Evolutionary conservation across 37 sponge, comb jelly and placozoan species (phyloP).

Genomic region (Cliona cf. orientalis): DNA sequence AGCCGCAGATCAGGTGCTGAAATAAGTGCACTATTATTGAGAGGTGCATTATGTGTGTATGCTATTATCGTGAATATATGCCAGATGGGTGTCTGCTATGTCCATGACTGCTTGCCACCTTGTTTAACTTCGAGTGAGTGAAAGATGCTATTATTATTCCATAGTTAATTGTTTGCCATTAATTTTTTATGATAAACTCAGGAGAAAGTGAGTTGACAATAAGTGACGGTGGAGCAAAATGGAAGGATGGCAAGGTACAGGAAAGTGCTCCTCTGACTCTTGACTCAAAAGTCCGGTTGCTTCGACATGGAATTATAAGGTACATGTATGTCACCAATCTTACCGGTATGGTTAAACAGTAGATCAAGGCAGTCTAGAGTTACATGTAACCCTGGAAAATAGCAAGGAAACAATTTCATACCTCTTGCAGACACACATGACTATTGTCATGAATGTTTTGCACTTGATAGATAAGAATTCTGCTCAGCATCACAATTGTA

Average conservation of each 20-base stretch:
- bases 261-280: constrained; percentile 23
- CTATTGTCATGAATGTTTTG: background rate
- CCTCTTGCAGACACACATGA: background rate
- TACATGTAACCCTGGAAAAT: too few species aligned
- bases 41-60: background rate
- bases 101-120: constrained; percentile 77
- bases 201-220: constrained; percentile 35
- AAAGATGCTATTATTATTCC: background rate
- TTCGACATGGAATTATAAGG: constrained; percentile 63
- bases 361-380: background rate
- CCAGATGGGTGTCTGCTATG: constrained; percentile 58
- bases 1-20: constrained; percentile 74
- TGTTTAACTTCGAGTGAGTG: constrained; percentile 67
- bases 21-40: background rate
- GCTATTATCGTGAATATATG: background rate
- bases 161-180: background rate
- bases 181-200: constrained; percentile 6
- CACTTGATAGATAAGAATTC: background rate
- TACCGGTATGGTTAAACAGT: background rate
- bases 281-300: constrained; percentile 49
- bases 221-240: constrained; percentile 25
- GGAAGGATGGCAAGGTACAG: constrained; percentile 14
- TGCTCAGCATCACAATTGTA: too few species aligned
- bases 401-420: too few species aligned
- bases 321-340: too few species aligned